Base-by-base conservation (phyloP, 2,797 vertebrate species). In the Mycteria americana region DNA sequence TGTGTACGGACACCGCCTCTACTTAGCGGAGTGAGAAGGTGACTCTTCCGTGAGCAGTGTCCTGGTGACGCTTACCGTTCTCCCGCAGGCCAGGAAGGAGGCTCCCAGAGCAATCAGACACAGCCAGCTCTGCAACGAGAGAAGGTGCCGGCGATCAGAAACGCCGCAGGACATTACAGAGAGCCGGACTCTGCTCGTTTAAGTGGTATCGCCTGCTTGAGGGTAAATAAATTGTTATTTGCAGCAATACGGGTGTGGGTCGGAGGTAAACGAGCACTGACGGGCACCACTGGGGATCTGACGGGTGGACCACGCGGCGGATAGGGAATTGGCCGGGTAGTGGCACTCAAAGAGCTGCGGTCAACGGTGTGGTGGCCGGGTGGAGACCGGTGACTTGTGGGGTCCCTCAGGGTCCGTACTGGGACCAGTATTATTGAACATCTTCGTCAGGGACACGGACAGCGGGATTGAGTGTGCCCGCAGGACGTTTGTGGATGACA, bases 41-140 rank as follows among this genome's bases (percentile, higher is more conserved):
- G 96, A 85, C 90, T 98, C 98, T 93, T 99, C 98, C 43, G 95
- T 94, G 51, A 98, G 97, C 97, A 99, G 97, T 75, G 96, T 96
- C 80, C 98, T 98, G 95, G 93, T 98, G 97, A 98, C 98, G 96
- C 98, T 99, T 99, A 99, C 99, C 98, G 98, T 98, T 96, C 89
- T 98, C 82, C 98, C 98, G 95, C 98, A 98, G 95, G 99, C 98
- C 97, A 99, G 98, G 94, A 98, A 98, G 95, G 98, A 98, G 89
- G 98, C 92, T 2, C 99, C 99, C 97, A 99, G 95, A n/a, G 99
- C 98, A 51, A 99, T 95, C 94, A 99, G 97, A 96, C 99, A 99
- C 82, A 98, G 98, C 99, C 99, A 99, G 23, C 70, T 97, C 99
- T 99, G 98, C 80, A 97, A 59, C 3, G 4, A 37, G 3, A 85